phyloP scores from a whole-genome alignment of 2,113 vertebrate genomes.

The Cephalopterus ornatus region DNA sequence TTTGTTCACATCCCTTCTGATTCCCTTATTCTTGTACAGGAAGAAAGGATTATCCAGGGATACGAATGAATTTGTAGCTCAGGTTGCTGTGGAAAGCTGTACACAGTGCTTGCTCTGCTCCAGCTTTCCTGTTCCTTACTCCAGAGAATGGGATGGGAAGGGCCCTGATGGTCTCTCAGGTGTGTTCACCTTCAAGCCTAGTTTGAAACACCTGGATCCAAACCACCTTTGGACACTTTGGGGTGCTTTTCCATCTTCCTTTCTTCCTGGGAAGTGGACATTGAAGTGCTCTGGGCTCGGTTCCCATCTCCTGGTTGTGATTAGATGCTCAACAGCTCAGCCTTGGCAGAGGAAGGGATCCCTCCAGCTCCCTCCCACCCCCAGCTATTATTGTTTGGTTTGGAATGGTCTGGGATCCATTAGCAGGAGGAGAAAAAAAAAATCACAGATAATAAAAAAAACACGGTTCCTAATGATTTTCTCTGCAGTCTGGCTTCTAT shows the following conservation, averaged over 20 bases:
- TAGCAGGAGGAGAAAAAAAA: neutral
- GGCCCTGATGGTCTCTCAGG: neutral
- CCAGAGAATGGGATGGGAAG: neutral
- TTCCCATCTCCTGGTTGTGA: constrained; percentile 47
- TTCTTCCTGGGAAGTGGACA: neutral
- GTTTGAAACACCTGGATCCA: neutral
- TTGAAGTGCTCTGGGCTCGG: neutral
- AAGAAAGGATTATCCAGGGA: neutral
- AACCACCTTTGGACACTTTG: neutral
- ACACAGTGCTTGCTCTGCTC: neutral
- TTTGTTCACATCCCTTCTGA: neutral
- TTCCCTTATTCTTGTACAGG: neutral
- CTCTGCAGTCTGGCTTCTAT: constrained; percentile 33
- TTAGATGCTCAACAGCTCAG: constrained; percentile 19
- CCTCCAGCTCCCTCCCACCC: neutral
- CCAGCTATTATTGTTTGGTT: neutral
- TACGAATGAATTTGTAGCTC: neutral
- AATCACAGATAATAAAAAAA: constrained; percentile 45
- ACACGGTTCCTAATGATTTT: neutral
- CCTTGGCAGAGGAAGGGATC: neutral
- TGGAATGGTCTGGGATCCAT: constrained; percentile 34
- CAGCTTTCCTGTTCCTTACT: neutral
- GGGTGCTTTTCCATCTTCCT: neutral
- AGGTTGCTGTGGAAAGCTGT: neutral
- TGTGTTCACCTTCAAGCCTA: neutral